A percentile compares a stretch with the other conserved stretches of the same genome.
These are phyloP conservation scores for Cataglyphis rosenhaueri DNA, from an alignment of 2,888 invertebrate species.

Conservation along the genomic window DNA sequence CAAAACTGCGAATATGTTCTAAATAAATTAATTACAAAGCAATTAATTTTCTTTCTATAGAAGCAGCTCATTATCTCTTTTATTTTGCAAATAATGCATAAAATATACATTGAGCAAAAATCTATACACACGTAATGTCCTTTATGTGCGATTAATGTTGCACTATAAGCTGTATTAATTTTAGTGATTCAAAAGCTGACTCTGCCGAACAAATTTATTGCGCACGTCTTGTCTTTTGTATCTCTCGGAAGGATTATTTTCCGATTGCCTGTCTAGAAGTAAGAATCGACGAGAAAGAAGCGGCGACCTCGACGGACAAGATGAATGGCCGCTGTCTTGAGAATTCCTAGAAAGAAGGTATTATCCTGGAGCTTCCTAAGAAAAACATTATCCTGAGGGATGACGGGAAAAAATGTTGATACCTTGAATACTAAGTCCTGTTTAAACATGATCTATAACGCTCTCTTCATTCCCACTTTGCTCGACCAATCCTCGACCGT, in stretches of 20 bases:
- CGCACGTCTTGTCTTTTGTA: constrained; percentile 28
- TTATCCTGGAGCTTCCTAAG: constrained; percentile 72
- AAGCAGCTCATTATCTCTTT: no score
- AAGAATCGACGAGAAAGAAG: constrained; percentile 57
- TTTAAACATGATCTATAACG: constrained; percentile 75
- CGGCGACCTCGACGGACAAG: constrained; percentile 59
- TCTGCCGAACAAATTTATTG: constrained; percentile 41
- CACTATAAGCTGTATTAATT: not conserved
- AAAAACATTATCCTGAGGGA: constrained; percentile 78
- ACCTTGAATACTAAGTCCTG: constrained; percentile 74
- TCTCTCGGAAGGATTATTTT: constrained; percentile 45
- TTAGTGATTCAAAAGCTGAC: not conserved
- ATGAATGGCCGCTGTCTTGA: constrained; percentile 66
- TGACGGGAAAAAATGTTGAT: constrained; percentile 72
- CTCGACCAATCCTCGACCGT: constrained; percentile 32
- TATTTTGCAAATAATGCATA: not conserved
- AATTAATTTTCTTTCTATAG: no score
- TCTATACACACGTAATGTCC: not conserved
- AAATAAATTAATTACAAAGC: not conserved
- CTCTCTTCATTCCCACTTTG: constrained; percentile 63
- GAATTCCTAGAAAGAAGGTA: constrained; percentile 61
- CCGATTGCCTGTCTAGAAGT: constrained; percentile 45
- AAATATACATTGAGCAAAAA: not conserved
- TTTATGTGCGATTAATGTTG: not conserved
- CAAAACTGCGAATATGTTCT: not conserved